Conservation (phyloP, 2,113 vertebrate genomes). For the Odontesthes bonariensis region DNA sequence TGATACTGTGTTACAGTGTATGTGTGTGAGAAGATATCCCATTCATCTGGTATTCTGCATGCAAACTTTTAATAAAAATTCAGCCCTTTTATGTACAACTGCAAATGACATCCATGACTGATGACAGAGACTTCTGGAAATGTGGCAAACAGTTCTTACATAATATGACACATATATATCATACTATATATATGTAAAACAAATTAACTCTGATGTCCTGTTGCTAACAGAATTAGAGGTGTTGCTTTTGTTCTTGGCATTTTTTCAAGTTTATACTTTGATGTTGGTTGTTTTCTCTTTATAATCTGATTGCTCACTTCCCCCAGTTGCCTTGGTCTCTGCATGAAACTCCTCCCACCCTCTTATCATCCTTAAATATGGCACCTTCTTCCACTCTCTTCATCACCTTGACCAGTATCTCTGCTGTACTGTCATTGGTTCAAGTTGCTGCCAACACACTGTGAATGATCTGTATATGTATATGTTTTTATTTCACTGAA, state of each 20-base stretch:
- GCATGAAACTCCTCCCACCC: no score
- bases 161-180: background rate
- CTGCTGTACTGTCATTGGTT: no score
- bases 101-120: conserved; percentile 54
- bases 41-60: conserved; percentile 34
- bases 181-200: conserved; percentile 28
- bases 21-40: conserved; percentile 16
- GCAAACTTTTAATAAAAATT: conserved; percentile 35
- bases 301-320: no score
- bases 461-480: no score
- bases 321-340: no score
- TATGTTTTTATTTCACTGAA: no score
- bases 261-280: no score
- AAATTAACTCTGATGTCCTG: conserved; percentile 7
- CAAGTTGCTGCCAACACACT: no score
- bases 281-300: background rate
- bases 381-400: no score
- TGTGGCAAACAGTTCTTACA: conserved; percentile 37
- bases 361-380: no score
- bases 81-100: conserved; percentile 56
- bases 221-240: background rate
- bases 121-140: conserved; percentile 37
- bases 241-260: no score
- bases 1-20: background rate
- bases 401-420: no score